A percentile compares a stretch with the other conserved stretches of the same genome.
Evolutionary conservation across 2,797 vertebrate species (phyloP).

Genomic region (Cyclopterus lumpus): DNA sequence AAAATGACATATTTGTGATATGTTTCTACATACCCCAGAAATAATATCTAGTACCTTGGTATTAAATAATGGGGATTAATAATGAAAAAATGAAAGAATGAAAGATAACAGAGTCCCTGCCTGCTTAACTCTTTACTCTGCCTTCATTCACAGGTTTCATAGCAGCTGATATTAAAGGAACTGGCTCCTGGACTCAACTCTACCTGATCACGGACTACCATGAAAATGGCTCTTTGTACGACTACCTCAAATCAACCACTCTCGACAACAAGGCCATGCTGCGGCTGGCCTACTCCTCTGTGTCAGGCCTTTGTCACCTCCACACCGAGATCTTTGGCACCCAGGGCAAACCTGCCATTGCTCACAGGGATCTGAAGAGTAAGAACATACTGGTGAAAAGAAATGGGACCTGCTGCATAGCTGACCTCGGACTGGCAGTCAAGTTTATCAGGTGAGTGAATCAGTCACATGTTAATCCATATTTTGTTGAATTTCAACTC

Average conservation of each 20-base stretch:
- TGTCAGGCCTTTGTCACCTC: conserved; percentile 95
- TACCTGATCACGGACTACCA: conserved; percentile 98
- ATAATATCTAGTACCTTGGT: background rate
- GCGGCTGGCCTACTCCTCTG: conserved; percentile 92
- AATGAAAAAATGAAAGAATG: background rate
- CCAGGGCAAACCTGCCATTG: conserved; percentile 96
- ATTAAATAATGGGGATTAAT: background rate
- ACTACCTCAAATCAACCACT: conserved; percentile 95
- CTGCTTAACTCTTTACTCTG: background rate
- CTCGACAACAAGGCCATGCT: conserved; percentile 93
- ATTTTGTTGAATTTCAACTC: conserved; percentile 1
- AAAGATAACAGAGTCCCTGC: background rate
- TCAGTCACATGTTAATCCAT: background rate
- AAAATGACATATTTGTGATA: background rate
- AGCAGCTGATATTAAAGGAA: conserved; percentile 98
- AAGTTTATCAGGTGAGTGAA: conserved; percentile 92
- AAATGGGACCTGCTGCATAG: conserved; percentile 96
- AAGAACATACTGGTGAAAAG: conserved; percentile 98
- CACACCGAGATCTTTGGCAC: conserved; percentile 98
- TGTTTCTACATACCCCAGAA: background rate
- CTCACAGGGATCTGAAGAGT: conserved; percentile 97
- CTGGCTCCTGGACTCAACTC: conserved; percentile 96
- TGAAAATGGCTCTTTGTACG: conserved; percentile 95
- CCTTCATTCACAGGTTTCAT: conserved; percentile 88
- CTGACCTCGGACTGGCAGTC: conserved; percentile 95